Evolutionary conservation across 2,797 vertebrate genomes (phyloP).

Genomic region (Diglossa cyanea): DNA sequence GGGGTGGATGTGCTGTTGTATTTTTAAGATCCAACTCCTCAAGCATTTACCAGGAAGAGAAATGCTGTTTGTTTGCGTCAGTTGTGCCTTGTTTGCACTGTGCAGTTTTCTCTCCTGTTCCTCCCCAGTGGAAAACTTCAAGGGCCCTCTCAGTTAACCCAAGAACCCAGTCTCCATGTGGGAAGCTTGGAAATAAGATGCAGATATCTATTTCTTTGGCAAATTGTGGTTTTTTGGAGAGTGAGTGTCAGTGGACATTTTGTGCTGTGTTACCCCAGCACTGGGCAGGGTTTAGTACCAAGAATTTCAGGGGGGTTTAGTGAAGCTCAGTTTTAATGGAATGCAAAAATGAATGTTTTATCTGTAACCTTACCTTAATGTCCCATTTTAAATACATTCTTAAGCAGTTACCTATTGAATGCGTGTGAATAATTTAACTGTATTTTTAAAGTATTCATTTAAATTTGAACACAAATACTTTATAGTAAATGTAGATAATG

Average conservation of each 20-base stretch:
- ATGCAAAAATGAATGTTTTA: not conserved
- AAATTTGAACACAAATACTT: not conserved
- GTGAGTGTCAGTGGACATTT: not conserved
- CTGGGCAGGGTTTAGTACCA: not conserved
- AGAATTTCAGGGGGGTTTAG: not conserved
- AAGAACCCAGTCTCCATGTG: accelerated
- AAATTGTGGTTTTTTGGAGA: accelerated
- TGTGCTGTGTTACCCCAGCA: not conserved
- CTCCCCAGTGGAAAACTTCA: not conserved
- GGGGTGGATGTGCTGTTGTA: not conserved
- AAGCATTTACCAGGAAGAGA: accelerated
- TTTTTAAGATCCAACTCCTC: not conserved
- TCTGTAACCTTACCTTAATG: not conserved
- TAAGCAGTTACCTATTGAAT: not conserved
- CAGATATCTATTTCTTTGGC: accelerated
- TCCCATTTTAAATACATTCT: not conserved
- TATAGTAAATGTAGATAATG: not conserved
- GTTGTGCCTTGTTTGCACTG: not conserved
- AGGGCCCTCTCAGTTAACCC: not conserved
- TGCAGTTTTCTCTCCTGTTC: not conserved
- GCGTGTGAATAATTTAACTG: not conserved
- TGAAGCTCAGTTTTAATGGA: not conserved
- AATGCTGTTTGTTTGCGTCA: not conserved
- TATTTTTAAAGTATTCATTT: not conserved
- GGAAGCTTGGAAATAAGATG: not conserved